These are phyloP conservation scores for Burhinus bistriatus DNA, from an alignment of 2,113 vertebrate species.

Conservation along the genomic window DNA sequence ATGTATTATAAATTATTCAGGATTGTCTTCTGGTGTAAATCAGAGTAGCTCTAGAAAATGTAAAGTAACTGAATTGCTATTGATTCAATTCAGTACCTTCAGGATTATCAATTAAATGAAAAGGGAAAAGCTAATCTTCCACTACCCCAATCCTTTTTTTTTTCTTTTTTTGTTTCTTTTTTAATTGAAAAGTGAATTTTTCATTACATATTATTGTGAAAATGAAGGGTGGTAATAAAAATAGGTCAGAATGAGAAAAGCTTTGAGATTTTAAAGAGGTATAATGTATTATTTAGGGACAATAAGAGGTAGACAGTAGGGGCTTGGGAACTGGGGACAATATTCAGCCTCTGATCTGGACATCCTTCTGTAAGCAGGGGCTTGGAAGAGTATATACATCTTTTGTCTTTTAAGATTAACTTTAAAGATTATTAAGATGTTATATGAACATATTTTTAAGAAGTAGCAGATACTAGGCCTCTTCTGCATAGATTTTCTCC, in stretches of 20 bases:
- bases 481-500: neutral
- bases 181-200: conserved; percentile 16
- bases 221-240: neutral
- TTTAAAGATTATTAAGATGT: neutral
- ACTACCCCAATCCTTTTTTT: neutral
- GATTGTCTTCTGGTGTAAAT: neutral
- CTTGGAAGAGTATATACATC: neutral
- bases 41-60: neutral
- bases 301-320: neutral
- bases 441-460: neutral
- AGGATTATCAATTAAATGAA: conserved; percentile 10
- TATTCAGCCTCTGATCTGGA: neutral
- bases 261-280: neutral
- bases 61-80: neutral
- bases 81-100: neutral
- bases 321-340: neutral
- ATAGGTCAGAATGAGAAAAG: neutral
- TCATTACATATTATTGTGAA: neutral
- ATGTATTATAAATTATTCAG: neutral
- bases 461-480: neutral
- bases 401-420: neutral
- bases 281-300: neutral
- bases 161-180: neutral
- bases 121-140: neutral
- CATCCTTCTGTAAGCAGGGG: neutral